Evolutionary conservation across 1,140 invertebrate genomes (phyloP).

Genomic region (Leptonema lineaticorne): DNA sequence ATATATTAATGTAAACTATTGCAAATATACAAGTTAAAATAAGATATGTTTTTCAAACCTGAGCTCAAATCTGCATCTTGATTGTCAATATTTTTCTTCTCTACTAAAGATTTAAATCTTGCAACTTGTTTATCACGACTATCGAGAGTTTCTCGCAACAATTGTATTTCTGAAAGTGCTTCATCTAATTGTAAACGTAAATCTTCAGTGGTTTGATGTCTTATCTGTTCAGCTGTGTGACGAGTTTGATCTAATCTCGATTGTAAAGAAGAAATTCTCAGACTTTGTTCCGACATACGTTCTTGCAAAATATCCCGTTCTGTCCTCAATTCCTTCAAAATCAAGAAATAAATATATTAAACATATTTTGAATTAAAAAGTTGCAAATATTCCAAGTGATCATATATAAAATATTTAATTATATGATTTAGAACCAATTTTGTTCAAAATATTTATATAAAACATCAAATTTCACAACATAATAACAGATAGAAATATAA

Average conservation of each 20-base stretch:
- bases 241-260: conserved; percentile 76
- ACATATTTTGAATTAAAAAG: too few species aligned
- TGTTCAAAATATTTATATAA: too few species aligned
- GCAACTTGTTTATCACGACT: conserved; percentile 61
- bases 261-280: conserved; percentile 75
- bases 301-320: conserved; percentile 79
- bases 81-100: conserved; percentile 51
- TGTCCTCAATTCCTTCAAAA: conserved; percentile 69
- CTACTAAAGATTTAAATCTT: conserved; percentile 51
- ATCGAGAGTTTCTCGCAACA: conserved; percentile 59
- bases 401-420: too few species aligned
- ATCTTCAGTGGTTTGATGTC: conserved; percentile 65
- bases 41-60: conserved; percentile 36
- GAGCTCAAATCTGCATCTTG: conserved; percentile 59
- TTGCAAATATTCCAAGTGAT: too few species aligned
- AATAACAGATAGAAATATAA: too few species aligned
- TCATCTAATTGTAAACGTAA: conserved; percentile 69
- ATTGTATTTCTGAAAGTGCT: conserved; percentile 57
- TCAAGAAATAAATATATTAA: too few species aligned
- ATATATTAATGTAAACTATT: conserved; percentile 5
- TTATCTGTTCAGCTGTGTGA: conserved; percentile 68
- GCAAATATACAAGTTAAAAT: background rate
- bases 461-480: too few species aligned
- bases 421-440: too few species aligned
- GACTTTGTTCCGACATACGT: conserved; percentile 75